These are phyloP conservation scores for Timema cristinae DNA, from an alignment of 2,888 invertebrate genomes.

Conservation along the genomic window DNA sequence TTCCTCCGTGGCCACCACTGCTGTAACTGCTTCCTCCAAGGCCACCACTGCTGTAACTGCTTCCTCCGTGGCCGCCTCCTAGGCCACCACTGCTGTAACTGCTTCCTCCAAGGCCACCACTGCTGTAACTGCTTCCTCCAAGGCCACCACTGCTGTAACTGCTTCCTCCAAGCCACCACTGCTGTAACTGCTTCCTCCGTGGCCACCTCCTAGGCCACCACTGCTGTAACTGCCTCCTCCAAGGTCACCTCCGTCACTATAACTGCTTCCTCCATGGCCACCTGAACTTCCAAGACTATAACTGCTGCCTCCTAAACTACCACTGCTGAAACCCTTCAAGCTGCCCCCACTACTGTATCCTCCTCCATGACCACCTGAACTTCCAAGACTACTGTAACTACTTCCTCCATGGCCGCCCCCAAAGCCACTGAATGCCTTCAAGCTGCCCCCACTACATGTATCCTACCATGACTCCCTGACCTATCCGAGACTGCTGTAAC, in stretches of 20 bases:
- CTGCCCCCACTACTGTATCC: slow-evolving; percentile 19
- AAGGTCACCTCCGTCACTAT: slow-evolving; percentile 10
- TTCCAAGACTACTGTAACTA: too few species aligned
- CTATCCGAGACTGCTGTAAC: slow-evolving; percentile 1
- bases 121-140: background rate
- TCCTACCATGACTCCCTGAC: slow-evolving; percentile 5
- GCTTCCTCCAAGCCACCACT: slow-evolving; percentile 17
- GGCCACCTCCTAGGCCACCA: slow-evolving; percentile 6
- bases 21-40: background rate
- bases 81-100: slow-evolving; percentile 10
- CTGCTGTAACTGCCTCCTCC: slow-evolving; percentile 13
- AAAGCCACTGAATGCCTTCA: background rate
- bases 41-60: slow-evolving; percentile 8
- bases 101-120: background rate
- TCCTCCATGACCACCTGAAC: slow-evolving; percentile 5
- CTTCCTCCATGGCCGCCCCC: too few species aligned
- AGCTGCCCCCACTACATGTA: background rate
- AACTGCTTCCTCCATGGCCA: slow-evolving; percentile 10
- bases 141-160: slow-evolving; percentile 4
- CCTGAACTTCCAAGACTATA: background rate
- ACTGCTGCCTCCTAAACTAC: slow-evolving; percentile 17
- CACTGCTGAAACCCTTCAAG: slow-evolving; percentile 7
- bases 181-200: slow-evolving; percentile 15
- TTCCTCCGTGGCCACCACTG: background rate
- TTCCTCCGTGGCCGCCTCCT: background rate